phyloP scores from a whole-genome alignment of 2,888 invertebrate genomes.

The Pilophorus perplexus region DNA sequence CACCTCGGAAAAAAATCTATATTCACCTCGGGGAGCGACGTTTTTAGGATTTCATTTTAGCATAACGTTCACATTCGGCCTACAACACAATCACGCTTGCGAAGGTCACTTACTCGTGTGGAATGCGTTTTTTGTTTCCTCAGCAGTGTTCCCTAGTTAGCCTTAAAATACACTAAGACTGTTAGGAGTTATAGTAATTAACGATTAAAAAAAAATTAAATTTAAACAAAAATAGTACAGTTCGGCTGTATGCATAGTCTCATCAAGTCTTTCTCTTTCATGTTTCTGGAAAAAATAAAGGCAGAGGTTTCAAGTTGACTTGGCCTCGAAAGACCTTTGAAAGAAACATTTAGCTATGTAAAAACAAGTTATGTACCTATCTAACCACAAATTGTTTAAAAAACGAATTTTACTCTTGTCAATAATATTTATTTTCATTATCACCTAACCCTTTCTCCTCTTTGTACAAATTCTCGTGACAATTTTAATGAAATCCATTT shows the following conservation, averaged over 20 bases:
- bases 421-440: slow-evolving; percentile 16
- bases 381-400: slow-evolving; percentile 1
- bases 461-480: neutral
- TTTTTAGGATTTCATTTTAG: neutral
- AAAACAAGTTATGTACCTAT: slow-evolving; percentile 13
- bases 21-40: too few species aligned
- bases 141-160: slow-evolving; percentile 46
- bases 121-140: slow-evolving; percentile 38
- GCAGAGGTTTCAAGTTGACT: slow-evolving; percentile 7
- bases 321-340: slow-evolving; percentile 20
- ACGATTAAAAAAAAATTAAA: slow-evolving; percentile 21
- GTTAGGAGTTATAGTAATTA: slow-evolving; percentile 38
- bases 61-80: too few species aligned
- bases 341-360: slow-evolving; percentile 38
- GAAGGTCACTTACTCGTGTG: slow-evolving; percentile 34
- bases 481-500: neutral
- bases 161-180: slow-evolving; percentile 47
- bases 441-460: slow-evolving; percentile 12
- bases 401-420: slow-evolving; percentile 34
- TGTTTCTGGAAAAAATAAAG: slow-evolving; percentile 35
- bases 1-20: too few species aligned
- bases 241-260: slow-evolving; percentile 40
- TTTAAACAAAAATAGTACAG: slow-evolving; percentile 34
- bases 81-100: slow-evolving; percentile 32
- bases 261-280: slow-evolving; percentile 42